A percentile compares a stretch with the other conserved stretches of the same genome.
Conservation (phyloP, 1,140 invertebrate species). For the Reticulitermes speratus region DNA sequence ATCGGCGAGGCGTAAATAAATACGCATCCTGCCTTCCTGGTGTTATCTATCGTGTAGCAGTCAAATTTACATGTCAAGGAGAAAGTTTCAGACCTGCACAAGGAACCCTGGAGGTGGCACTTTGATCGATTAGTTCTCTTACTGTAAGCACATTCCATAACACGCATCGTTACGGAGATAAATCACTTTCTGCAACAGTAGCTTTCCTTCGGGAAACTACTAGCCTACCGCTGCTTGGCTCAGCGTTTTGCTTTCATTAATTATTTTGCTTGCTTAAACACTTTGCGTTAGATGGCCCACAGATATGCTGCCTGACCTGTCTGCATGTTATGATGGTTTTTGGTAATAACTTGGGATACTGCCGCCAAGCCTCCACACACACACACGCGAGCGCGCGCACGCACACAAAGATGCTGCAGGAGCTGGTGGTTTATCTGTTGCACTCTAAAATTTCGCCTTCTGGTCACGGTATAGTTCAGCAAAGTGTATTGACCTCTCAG, state of each 20-base stretch:
- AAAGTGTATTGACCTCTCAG: too few relatives aligned
- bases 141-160: background rate
- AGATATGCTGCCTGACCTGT: background rate
- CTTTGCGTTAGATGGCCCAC: background rate
- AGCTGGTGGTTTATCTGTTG: too few relatives aligned
- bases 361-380: too few relatives aligned
- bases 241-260: background rate
- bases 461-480: too few relatives aligned
- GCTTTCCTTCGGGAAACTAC: background rate
- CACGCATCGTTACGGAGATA: conserved; percentile 8
- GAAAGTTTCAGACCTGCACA: background rate
- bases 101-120: conserved; percentile 6
- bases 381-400: too few relatives aligned
- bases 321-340: background rate
- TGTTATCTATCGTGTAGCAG: background rate
- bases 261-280: background rate
- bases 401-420: too few relatives aligned
- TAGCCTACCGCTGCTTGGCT: background rate
- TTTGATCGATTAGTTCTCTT: conserved; percentile 2
- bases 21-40: background rate
- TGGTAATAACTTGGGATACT: background rate
- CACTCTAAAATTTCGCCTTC: too few relatives aligned
- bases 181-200: background rate
- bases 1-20: background rate
- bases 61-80: background rate